Evolutionary conservation across 2,113 vertebrate genomes (phyloP), one percentile per base, ranked within the genome.

Genomic region (Perccottus glenii): DNA sequence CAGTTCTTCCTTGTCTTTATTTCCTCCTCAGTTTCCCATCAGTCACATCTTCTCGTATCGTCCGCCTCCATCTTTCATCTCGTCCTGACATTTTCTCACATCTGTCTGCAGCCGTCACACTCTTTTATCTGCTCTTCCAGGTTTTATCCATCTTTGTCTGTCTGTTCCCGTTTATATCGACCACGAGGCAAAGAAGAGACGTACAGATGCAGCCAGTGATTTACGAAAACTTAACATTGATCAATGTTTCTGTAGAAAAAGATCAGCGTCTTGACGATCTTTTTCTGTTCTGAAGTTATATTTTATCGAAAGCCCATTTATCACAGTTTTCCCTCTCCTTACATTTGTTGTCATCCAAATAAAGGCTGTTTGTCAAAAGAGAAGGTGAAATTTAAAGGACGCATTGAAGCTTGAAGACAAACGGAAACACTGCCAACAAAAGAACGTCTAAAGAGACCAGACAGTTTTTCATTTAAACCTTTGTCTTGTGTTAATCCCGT

Each of bases 61-160:
- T 83, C 67, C 60, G 14, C 49, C 64, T 63, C 70, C 65, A 77
- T 81, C 78, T 80, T 56, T 38, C 19, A 27, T 44, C 51, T 50
- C 3, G 0, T 12, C 7, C 36, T 52, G 57, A 75, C 70, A 58
- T 35, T 19, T 40, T 40, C 38, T 40, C 38, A 40, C 38, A 40
- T 40, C 38, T 40, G 38, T 40, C 38, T 40, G 38, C 38, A 40
- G 38, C 38, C 38, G 5, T 40, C 38, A 8, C 38, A 8, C 38
- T 40, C 38, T 5, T 8, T 40, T 8, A 1, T 5, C 5, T 40
- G 5, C 38, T 40, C 38, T 40, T 1, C 2, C 38, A 40, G 5
- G 8, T 40, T 8, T 40, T 8, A 6, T 40, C 38, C 38, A 40
- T 40, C 38, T 40, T 8, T 40, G 38, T 40, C 38, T 27, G 19